phyloP scores from a whole-genome alignment of 2,888 invertebrate species.

The Malthinus flaveolus region DNA sequence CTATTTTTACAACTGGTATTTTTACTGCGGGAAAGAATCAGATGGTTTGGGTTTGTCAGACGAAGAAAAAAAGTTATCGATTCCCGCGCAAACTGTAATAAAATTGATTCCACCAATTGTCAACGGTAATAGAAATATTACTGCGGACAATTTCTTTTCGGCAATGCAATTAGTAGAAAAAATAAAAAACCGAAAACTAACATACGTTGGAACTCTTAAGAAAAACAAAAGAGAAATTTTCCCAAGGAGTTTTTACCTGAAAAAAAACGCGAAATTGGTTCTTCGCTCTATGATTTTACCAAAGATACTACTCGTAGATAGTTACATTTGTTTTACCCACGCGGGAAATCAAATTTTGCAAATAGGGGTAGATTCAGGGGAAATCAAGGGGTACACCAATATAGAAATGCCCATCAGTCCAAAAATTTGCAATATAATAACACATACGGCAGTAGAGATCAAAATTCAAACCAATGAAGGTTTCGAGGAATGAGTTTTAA shows the following conservation, averaged over 20 bases:
- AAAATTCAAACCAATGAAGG: no score
- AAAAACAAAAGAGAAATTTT: constrained; percentile 33
- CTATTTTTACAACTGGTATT: constrained; percentile 38
- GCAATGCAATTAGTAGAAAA: constrained; percentile 38
- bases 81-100: constrained; percentile 41
- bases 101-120: constrained; percentile 37
- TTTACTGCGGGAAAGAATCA: constrained; percentile 40
- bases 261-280: constrained; percentile 21
- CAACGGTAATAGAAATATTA: constrained; percentile 41
- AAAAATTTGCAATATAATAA: no score
- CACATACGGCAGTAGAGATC: no score
- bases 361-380: not conserved
- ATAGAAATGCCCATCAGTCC: no score
- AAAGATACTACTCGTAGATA: not conserved
- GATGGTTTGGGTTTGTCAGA: constrained; percentile 37
- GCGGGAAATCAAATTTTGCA: not conserved
- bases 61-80: constrained; percentile 36
- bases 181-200: constrained; percentile 30
- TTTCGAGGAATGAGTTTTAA: no score
- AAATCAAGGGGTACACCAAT: not conserved
- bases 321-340: not conserved
- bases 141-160: no score
- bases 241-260: constrained; percentile 32
- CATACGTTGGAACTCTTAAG: constrained; percentile 36
- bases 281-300: no score